Base-by-base conservation (phyloP, 2,113 vertebrate genomes). In the Chlorodrepanis virens region DNA sequence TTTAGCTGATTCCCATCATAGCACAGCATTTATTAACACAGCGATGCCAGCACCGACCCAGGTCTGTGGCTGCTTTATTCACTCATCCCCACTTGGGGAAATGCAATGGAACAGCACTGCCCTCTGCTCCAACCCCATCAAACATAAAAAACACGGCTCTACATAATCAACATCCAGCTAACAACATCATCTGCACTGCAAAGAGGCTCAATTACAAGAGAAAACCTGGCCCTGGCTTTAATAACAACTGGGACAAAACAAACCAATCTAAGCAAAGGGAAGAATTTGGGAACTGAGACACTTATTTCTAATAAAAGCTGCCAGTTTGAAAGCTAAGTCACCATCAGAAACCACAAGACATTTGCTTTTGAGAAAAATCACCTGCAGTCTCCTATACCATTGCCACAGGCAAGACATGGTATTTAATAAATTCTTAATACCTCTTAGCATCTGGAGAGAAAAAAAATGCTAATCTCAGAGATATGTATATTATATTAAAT, bases 101-200 rank as follows among this genome's bases (percentile, higher is more conserved):
- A 67, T 0, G 0, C 1, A 0, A 28, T 23, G 50, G 29, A 70
- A 71, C 33, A 35, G 40, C 7, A 2, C 14, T 25, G 33, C 77
- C 59, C 53, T 75, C 61, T 7, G 21, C 65, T 72, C 67, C 25
- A 64, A n/a, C 7, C 28, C 28, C 65, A 78, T 10, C 61, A 10
- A 44, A 67, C 35, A 3, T 10, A 60, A 60, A 89, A 28, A 75
- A 10, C 17, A 4, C 1, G 4, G 15, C 10, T n/a, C 70, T 40
- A 22, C 8, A 24, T 8, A 71, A 91, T 21, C 53, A 61, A 42
- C 59, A 61, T 1, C 37, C 72, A 87, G 37, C 19, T 53, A 28
- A 76, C 12, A 12, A 37, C 23, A 47, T 33, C 14, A n/a, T 28
- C 19, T 49, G n/a, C 44, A 64, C 53, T 2, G 1, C 3, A 2